Percentiles rank a stretch among this genome's conserved stretches.
phyloP scores from a whole-genome alignment of 2,888 invertebrate genomes.

The Mesoligia furuncula region DNA sequence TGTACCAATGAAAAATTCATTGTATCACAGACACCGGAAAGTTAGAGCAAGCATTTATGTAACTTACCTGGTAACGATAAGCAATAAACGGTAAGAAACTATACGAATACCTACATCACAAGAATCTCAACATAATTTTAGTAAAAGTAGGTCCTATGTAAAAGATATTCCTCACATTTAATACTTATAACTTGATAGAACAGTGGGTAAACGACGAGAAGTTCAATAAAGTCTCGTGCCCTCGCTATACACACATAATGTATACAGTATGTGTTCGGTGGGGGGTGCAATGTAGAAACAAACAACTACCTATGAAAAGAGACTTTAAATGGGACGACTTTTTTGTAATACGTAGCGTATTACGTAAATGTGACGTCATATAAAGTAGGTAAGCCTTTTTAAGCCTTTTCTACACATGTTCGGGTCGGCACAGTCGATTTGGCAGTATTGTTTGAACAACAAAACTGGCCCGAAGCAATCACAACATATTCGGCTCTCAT shows the following conservation, averaged over 20 bases:
- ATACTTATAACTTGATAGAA: constrained; percentile 22
- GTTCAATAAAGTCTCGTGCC: constrained; percentile 22
- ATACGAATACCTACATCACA: background rate
- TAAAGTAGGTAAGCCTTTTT: background rate
- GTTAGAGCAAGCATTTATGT: background rate
- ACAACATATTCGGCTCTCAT: background rate
- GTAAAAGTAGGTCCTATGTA: too few species aligned
- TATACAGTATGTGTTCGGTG: background rate
- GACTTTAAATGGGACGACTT: background rate
- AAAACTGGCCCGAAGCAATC: background rate
- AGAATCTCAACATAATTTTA: too few species aligned
- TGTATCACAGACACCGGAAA: background rate
- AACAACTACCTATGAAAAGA: background rate
- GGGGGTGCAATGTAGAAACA: background rate
- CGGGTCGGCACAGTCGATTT: background rate
- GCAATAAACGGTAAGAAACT: background rate
- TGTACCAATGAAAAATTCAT: background rate
- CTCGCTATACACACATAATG: background rate
- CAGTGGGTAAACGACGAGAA: constrained; percentile 21
- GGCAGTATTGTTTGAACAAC: background rate
- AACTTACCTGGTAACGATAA: background rate
- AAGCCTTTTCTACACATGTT: background rate
- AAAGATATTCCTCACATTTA: too few species aligned
- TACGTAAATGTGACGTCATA: background rate
- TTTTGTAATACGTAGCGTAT: background rate